Conservation (phyloP, 1,140 invertebrate genomes). For the Magallana gigas region DNA sequence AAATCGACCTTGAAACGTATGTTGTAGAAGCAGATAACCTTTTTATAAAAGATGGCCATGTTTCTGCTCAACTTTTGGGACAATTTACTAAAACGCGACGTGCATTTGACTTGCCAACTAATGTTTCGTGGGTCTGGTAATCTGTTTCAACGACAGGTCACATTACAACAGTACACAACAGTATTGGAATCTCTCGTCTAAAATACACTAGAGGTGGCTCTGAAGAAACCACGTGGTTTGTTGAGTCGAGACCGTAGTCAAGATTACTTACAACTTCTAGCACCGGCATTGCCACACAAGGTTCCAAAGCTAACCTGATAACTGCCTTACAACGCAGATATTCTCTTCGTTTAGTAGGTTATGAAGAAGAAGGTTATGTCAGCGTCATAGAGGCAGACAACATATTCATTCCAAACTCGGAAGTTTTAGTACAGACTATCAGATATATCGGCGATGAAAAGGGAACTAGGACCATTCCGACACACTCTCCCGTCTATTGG, state of each 20-base stretch:
- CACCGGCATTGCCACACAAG: background rate
- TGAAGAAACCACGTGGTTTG: constrained; percentile 22
- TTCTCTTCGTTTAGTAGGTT: constrained; percentile 10
- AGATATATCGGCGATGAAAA: constrained; percentile 7
- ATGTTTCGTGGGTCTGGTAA: constrained; percentile 45
- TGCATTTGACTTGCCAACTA: background rate
- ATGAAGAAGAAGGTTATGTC: background rate
- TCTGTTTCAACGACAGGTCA: constrained; percentile 9
- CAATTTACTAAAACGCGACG: constrained; percentile 1
- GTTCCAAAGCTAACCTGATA: constrained; percentile 32
- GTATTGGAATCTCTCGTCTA: background rate
- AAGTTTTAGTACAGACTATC: constrained; percentile 39
- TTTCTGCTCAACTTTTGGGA: constrained; percentile 42
- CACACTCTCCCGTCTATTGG: constrained; percentile 1
- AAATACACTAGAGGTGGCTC: background rate
- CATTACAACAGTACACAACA: constrained; percentile 27
- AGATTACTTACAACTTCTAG: background rate
- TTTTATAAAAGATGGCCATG: background rate
- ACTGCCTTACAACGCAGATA: background rate
- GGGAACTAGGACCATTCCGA: background rate
- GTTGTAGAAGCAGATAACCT: constrained; percentile 22
- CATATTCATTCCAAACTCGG: constrained; percentile 1
- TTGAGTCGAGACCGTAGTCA: constrained; percentile 42
- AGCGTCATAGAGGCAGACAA: constrained; percentile 41
- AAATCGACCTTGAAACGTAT: background rate